Evolutionary conservation across 2,888 invertebrate species (phyloP), one percentile per base, ranked within the genome.

Genomic region (Phalera bucephala): DNA sequence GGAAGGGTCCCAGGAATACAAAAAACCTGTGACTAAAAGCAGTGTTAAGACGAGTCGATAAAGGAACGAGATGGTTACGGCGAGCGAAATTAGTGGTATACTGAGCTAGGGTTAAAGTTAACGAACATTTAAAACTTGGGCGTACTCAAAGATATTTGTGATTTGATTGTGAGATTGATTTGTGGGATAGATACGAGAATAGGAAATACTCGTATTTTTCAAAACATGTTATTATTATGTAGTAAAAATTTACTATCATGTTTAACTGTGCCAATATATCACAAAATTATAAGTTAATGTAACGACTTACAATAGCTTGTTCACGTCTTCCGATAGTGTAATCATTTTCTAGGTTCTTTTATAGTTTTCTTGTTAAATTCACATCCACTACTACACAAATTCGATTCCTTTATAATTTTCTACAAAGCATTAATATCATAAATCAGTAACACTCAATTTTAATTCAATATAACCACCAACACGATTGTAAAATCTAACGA

Each of bases 271-370:
- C 8, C 3, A 7, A 21, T 21, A 9, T 30, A 9, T 14, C 13
- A 31, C 28, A 35, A 15, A 25, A 29, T 29, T 25, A n/a, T 14
- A 25, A n/a, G 13, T 11, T 6, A 26, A 36, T 30, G 17, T 19
- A 13, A 31, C 36, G 41, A 86, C 86, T 86, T 73, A 86, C 86
- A 85, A 85, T 38, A 83, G 66, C 55, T 69, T 71, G 41, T 70
- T 69, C 45, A 83, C 75, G 44, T 85, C 77, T 51, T 80, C 77
- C 7, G 68, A 63, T 39, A 70, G 40, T 21, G 66, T 63, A 42
- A 68, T 70, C 85, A 86, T 86, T 61, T 52, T 64, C 25, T 28
- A 19, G 27, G 20, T 30, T 25, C 36, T 33, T 14, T 39, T 38
- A 40, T 32, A 15, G 33, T 31, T 44, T 36, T 45, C 14, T 4